Conservation (phyloP, 2,888 invertebrate species). For the Muschampia plurimacula region DNA sequence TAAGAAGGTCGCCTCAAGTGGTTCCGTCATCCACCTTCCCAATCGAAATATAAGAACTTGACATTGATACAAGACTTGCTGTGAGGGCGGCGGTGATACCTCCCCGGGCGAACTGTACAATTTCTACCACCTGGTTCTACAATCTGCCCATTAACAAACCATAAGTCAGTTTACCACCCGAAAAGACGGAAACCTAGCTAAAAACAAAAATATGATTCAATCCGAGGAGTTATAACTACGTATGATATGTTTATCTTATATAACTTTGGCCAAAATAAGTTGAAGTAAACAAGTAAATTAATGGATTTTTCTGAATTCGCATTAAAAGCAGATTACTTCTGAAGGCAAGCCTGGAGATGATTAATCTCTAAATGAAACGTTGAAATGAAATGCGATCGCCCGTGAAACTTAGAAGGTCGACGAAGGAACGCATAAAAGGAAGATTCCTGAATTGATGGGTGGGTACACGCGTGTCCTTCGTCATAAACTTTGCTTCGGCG, state of each 20-base stretch:
- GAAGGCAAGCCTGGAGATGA: slow-evolving; percentile 22
- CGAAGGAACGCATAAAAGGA: slow-evolving; percentile 14
- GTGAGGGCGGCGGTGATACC: too few relatives aligned
- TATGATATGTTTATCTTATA: not conserved
- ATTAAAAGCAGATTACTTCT: slow-evolving; percentile 7
- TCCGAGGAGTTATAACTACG: too few relatives aligned
- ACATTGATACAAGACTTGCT: too few relatives aligned
- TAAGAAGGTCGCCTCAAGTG: too few relatives aligned
- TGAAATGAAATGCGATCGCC: slow-evolving; percentile 33
- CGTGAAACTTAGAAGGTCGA: slow-evolving; percentile 25
- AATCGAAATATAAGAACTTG: too few relatives aligned
- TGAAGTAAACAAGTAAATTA: not conserved
- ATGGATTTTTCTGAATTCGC: slow-evolving; percentile 18
- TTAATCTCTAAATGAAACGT: slow-evolving; percentile 30
- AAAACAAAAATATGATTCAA: too few relatives aligned
- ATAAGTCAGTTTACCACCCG: too few relatives aligned
- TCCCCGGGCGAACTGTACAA: too few relatives aligned
- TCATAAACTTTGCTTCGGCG: not conserved
- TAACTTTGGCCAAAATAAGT: slow-evolving; percentile 1
- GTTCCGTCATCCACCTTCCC: too few relatives aligned
- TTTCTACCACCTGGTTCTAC: too few relatives aligned
- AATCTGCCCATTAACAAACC: too few relatives aligned
- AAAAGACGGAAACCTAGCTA: too few relatives aligned
- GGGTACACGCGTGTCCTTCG: not conserved
- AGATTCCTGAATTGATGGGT: slow-evolving; percentile 16